A percentile compares a stretch with the other conserved stretches of the same genome.
phyloP scores from a whole-genome alignment of 2,797 vertebrate species.

The Coreius guichenoti region DNA sequence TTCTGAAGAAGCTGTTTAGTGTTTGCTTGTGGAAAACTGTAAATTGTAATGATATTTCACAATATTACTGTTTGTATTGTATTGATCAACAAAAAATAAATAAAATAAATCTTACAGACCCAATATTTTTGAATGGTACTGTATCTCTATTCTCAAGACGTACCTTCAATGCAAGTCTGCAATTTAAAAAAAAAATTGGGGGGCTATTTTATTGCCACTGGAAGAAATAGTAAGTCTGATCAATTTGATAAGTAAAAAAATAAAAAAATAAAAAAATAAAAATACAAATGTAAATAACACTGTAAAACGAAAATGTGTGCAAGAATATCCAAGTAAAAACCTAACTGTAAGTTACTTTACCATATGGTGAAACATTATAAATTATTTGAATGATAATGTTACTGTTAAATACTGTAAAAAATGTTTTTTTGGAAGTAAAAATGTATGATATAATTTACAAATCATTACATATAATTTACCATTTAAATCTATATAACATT shows the following conservation, averaged over 20 bases:
- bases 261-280: too few relatives aligned
- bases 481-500: not conserved
- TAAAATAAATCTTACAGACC: not conserved
- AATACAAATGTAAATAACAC: too few relatives aligned
- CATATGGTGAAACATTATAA: not conserved
- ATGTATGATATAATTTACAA: not conserved
- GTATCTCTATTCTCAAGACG: not conserved
- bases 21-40: not conserved
- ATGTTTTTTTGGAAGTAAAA: not conserved
- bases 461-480: not conserved
- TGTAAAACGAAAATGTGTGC: too few relatives aligned
- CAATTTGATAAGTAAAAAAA: not conserved
- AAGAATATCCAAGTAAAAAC: not conserved
- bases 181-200: too few relatives aligned
- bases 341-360: not conserved
- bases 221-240: not conserved
- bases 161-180: not conserved
- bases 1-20: conserved; percentile 4
- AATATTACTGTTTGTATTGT: not conserved
- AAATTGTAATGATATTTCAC: not conserved
- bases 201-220: too few relatives aligned
- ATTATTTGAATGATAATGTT: not conserved
- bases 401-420: not conserved
- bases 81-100: not conserved
- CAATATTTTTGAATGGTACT: not conserved